Evolutionary conservation across 2,797 vertebrate species (phyloP), one percentile per base, ranked within the genome.

Genomic region (Propithecus deckenii): DNA sequence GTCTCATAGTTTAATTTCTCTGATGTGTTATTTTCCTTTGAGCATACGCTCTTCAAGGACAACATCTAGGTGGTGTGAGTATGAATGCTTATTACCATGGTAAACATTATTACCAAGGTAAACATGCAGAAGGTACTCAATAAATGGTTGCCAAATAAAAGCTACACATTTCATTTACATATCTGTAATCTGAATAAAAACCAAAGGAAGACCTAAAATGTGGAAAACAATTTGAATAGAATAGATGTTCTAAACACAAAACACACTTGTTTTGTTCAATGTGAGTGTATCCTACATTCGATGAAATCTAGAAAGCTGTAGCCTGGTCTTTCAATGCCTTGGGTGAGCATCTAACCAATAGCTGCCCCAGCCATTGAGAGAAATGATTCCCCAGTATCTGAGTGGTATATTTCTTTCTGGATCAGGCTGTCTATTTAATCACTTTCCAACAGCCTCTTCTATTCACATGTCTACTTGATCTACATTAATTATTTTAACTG

Each of bases 401-500:
- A 85, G 48, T 48, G 59, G 6, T 86, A 30, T 88, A 90, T 95
- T 95, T 97, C 86, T 89, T 91, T 75, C 78, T 89, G 20, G 20
- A 86, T 93, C 30, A 14, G 48, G 10, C 38, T 86, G 74, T 71
- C 84, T 95, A 63, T 96, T 96, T 93, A 97, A 94, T 94, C 85
- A 74, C 94, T 81, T 97, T 97, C 88, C 86, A 96, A 96, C 89
- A 86, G 69, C 15, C 57, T 86, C 76, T 55, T 97, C 63, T 89
- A 87, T 94, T 95, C 94, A 95, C 78, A 94, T 94, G 93, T 94
- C 93, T 86, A 94, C 78, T 96, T 95, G 95, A 96, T 97, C 92
- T 94, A 93, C 92, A 96, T 97, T 97, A 97, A 97, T 97, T 96
- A 98, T 97, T 97, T 97, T 97, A 97, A 96, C 92, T 0, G 76